Percentiles rank a stretch among this genome's conserved stretches.
These are phyloP conservation scores for Bos indicus DNA, from an alignment of 2,113 vertebrate genomes.

Conservation along the genomic window DNA sequence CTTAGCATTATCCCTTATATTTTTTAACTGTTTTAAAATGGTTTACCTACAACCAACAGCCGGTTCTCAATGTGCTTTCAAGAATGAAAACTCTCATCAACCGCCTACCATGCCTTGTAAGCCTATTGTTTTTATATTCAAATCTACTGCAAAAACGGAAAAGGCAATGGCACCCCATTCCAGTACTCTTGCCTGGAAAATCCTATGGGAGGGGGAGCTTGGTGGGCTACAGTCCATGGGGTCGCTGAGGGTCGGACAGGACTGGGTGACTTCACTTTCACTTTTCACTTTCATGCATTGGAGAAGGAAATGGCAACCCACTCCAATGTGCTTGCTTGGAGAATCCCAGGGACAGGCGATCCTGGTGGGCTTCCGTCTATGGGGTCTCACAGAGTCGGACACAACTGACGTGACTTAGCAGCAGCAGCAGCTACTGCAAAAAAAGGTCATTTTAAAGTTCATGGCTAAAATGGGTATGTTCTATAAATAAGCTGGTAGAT, in stretches of 20 bases:
- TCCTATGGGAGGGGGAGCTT: too few relatives aligned
- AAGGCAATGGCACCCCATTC: too few relatives aligned
- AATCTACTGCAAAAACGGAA: background rate
- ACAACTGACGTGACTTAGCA: too few relatives aligned
- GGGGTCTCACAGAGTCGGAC: too few relatives aligned
- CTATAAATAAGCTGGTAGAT: constrained; percentile 6
- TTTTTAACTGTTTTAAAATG: constrained; percentile 67
- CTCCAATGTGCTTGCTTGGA: too few relatives aligned
- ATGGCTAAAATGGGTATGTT: background rate
- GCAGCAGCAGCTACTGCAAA: background rate
- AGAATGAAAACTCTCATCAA: constrained; percentile 61
- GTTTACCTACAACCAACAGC: constrained; percentile 66
- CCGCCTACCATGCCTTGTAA: background rate
- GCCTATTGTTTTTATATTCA: constrained; percentile 30
- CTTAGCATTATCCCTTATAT: constrained; percentile 58
- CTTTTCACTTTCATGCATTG: too few relatives aligned
- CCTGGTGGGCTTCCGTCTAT: too few relatives aligned
- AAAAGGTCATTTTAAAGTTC: constrained; percentile 48
- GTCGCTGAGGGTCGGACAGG: too few relatives aligned
- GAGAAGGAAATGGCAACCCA: too few relatives aligned
- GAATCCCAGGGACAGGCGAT: accelerated
- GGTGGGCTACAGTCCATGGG: too few relatives aligned
- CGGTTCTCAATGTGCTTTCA: constrained; percentile 60
- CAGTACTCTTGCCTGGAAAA: too few relatives aligned
- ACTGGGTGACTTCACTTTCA: too few relatives aligned